Evolutionary conservation across 2,797 vertebrate species (phyloP).

Genomic region (Anas flavirostris): DNA sequence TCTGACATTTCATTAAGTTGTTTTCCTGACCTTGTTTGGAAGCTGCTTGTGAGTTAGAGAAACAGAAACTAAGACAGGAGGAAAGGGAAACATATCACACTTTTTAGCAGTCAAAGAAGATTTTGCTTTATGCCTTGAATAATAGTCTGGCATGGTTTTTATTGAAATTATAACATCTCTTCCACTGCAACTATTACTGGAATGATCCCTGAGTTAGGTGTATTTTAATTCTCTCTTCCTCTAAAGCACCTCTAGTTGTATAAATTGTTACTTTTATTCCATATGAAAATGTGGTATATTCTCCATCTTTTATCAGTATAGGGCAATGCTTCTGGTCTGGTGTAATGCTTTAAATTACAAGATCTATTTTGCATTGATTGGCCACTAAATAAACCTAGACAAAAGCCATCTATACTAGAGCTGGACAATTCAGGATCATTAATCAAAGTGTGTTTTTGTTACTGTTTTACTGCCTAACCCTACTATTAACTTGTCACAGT

Average conservation of each 20-base stretch:
- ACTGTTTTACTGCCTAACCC: constrained; percentile 68
- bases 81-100: fast-evolving
- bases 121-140: not conserved
- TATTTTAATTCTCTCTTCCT: not conserved
- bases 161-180: not conserved
- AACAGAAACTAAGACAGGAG: not conserved
- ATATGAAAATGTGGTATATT: constrained; percentile 7
- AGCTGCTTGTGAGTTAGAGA: fast-evolving
- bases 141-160: not conserved
- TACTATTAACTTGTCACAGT: constrained; percentile 78
- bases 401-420: constrained; percentile 60
- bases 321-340: not conserved
- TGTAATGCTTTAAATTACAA: constrained; percentile 68
- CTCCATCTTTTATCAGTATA: not conserved
- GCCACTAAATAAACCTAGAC: constrained; percentile 71
- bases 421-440: constrained; percentile 67
- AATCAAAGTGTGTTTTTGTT: constrained; percentile 73
- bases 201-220: not conserved
- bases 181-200: not conserved
- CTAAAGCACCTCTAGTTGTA: not conserved
- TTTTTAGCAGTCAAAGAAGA: not conserved
- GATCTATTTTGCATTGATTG: constrained; percentile 74
- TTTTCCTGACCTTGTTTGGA: not conserved
- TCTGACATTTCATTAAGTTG: not conserved
- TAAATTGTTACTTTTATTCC: not conserved